Evolutionary conservation across 2,797 vertebrate genomes (phyloP).

Genomic region (Heteromormyrus szaboi): DNA sequence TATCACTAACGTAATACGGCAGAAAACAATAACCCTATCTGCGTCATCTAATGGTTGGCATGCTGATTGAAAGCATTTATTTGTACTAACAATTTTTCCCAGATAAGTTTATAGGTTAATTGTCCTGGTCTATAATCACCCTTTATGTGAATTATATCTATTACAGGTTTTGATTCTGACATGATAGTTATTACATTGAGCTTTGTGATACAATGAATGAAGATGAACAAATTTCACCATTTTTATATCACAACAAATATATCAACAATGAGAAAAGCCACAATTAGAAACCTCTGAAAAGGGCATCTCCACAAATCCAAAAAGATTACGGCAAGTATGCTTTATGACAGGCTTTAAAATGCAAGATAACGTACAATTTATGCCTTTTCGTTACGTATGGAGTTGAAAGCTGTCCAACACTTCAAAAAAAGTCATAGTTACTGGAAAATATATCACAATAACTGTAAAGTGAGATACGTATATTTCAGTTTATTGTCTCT

Average conservation of each 20-base stretch:
- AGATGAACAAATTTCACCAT: not conserved
- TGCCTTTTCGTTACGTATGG: not conserved
- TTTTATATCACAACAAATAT: not conserved
- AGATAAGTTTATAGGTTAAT: not conserved
- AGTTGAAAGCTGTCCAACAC: not conserved
- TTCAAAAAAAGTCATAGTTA: not conserved
- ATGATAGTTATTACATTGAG: not conserved
- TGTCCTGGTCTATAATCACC: not conserved
- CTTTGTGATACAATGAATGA: not conserved
- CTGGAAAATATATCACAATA: not conserved
- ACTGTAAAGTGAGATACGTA: not conserved
- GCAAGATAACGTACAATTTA: not conserved
- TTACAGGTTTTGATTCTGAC: not conserved
- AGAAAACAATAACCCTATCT: not conserved
- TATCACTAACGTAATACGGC: not conserved
- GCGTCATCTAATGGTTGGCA: not conserved
- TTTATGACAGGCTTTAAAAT: not conserved
- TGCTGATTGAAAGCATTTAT: not conserved
- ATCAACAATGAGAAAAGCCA: not conserved
- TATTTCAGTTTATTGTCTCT: conserved; percentile 1
- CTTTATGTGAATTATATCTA: not conserved
- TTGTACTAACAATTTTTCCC: not conserved
- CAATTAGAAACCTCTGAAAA: not conserved
- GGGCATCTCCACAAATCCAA: not conserved
- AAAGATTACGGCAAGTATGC: not conserved